Evolutionary conservation across 92 coral and sea anemone genomes (phyloP), one percentile per base, ranked within the genome.

Genomic region (Isaurus tuberculatus): DNA sequence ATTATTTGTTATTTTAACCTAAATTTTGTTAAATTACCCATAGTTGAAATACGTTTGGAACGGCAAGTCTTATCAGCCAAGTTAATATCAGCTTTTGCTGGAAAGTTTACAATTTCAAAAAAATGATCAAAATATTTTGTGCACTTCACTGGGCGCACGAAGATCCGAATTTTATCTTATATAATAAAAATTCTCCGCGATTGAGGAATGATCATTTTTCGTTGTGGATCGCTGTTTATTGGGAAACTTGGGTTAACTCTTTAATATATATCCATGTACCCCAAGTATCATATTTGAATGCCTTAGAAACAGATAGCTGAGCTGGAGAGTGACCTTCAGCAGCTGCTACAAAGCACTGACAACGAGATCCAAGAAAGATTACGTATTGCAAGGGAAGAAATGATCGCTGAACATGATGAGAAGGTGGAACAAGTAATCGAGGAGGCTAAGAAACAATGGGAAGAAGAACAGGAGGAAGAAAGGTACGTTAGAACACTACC

Each of bases 401-500:
- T 79, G 75, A 90, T 87, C 73, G 80, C 83, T 42, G 96, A 90
- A 20, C 80, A 90, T 65, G 86, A 86, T 43, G 89, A 79, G 61
- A 94, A 89, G 72, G 84, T 92, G 55, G 90, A 89, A 44, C 87
- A 68, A 16, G 90, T 88, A n/a, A 71, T 96, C 17, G 93, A 92
- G 77, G 92, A 91, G 49, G 97, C 98, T 8, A 92, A 92, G 64
- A 90, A 83, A 48, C 79, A 89, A 29, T 96, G 97, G 99, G 93
- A 96, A 26, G 94, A 94, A 17, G 99, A 96, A 42, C 98, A 93
- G 25, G 98, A 94, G 46, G 91, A 92, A 49, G 91, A 91, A 26
- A 91, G 97, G 94, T 88, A 15, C 29, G 70, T 14, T 36, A 27
- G 2, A 53, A n/a, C 25, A 9, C 63, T 22, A 16, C n/a, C n/a